phyloP scores from a whole-genome alignment of 2,113 vertebrate species.

The Hypomesus transpacificus region DNA sequence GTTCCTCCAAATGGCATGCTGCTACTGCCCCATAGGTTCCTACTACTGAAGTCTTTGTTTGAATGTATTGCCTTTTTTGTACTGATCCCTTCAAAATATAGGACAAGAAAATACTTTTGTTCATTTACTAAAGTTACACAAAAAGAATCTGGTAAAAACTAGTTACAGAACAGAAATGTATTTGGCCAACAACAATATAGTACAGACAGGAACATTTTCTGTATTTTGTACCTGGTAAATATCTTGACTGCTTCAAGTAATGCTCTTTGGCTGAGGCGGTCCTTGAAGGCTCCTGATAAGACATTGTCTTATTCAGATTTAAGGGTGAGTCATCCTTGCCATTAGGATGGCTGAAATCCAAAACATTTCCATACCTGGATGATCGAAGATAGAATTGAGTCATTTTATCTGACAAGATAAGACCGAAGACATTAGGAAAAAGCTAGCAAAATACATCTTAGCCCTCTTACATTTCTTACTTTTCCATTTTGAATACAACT shows the following conservation, averaged over 20 bases:
- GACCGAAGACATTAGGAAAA: not conserved
- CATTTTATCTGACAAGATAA: not conserved
- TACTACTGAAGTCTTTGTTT: constrained; percentile 74
- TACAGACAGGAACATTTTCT: too few relatives aligned
- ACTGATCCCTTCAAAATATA: constrained; percentile 74
- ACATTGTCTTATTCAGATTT: constrained; percentile 69
- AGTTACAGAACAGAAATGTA: too few relatives aligned
- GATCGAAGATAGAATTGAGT: not conserved
- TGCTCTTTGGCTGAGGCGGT: constrained; percentile 83
- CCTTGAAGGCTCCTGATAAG: constrained; percentile 75
- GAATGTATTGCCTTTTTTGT: constrained; percentile 80
- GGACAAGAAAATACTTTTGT: too few relatives aligned
- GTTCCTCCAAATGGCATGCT: constrained; percentile 76
- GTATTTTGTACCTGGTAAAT: constrained; percentile 81
- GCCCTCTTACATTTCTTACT: too few relatives aligned
- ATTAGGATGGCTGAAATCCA: constrained; percentile 82
- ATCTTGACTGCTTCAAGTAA: constrained; percentile 89
- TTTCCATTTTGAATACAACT: too few relatives aligned
- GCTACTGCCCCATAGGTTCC: constrained; percentile 78
- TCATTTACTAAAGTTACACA: too few relatives aligned
- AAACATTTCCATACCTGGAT: constrained; percentile 81
- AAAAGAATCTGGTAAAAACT: too few relatives aligned
- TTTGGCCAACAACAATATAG: not conserved
- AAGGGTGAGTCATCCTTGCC: constrained; percentile 71
- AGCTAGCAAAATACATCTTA: not conserved